phyloP scores from a whole-genome alignment of 2,888 invertebrate genomes.

The Conus canariensis region DNA sequence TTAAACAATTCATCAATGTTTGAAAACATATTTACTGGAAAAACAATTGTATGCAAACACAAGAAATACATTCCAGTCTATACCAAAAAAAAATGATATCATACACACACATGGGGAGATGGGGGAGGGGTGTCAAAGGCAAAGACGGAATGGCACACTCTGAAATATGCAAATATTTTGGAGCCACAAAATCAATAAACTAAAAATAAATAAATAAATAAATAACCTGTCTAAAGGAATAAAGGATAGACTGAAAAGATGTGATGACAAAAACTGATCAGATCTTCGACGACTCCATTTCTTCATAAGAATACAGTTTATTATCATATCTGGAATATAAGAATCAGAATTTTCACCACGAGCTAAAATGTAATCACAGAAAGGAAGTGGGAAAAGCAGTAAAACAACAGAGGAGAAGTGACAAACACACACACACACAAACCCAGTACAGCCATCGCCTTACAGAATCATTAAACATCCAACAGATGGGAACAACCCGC shows the following conservation, averaged over 20 bases:
- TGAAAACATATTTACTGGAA: too few relatives aligned
- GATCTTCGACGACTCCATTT: not conserved
- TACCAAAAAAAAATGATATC: too few relatives aligned
- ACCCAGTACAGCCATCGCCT: not conserved
- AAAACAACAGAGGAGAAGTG: not conserved
- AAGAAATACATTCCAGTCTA: too few relatives aligned
- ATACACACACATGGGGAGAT: too few relatives aligned
- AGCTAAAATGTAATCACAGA: not conserved
- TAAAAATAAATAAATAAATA: not conserved
- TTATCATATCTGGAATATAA: not conserved
- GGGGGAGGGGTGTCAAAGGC: not conserved
- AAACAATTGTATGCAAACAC: too few relatives aligned
- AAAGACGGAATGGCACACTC: not conserved
- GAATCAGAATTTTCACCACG: not conserved
- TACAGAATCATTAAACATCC: not conserved
- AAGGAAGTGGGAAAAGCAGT: not conserved
- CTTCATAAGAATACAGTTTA: not conserved
- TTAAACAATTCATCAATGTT: too few relatives aligned
- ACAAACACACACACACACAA: too few relatives aligned
- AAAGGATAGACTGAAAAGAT: not conserved
- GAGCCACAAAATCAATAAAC: not conserved
- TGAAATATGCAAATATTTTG: not conserved
- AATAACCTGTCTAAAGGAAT: not conserved
- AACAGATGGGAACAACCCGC: not conserved
- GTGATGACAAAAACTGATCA: not conserved